Conservation (phyloP, 2,797 vertebrate species). For the Leptoclinus maculatus region DNA sequence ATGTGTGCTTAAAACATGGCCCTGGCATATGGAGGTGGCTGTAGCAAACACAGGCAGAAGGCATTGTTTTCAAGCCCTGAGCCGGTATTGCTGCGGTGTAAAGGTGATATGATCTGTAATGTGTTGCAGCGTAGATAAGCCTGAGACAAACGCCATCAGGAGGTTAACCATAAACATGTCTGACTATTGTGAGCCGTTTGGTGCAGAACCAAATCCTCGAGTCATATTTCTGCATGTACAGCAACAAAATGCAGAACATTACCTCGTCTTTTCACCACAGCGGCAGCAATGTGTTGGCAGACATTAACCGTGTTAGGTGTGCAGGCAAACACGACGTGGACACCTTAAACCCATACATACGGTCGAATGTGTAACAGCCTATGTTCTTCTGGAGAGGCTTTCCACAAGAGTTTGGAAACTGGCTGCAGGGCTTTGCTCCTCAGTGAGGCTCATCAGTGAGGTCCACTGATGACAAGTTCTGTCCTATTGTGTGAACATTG, state of each 20-base stretch:
- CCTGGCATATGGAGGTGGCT: not conserved
- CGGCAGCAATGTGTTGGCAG: not conserved
- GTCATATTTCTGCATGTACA: not conserved
- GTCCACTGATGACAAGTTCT: not conserved
- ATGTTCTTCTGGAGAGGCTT: not conserved
- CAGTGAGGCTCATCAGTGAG: too few relatives aligned
- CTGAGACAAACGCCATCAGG: not conserved
- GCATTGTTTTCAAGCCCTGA: not conserved
- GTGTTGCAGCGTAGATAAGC: not conserved
- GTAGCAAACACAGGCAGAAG: not conserved
- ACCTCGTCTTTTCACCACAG: not conserved
- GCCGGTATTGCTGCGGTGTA: not conserved
- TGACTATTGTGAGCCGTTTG: not conserved
- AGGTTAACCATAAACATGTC: not conserved
- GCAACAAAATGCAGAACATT: not conserved
- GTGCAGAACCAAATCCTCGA: not conserved
- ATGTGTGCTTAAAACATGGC: conserved; percentile 13
- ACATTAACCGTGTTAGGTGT: not conserved
- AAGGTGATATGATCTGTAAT: not conserved
- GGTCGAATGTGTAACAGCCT: not conserved
- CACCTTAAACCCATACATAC: not conserved
- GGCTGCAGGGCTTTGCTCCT: not conserved
- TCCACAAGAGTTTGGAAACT: not conserved
- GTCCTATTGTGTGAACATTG: not conserved
- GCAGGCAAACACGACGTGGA: too few relatives aligned